Base-by-base conservation (phyloP, 1,140 invertebrate species). In the Physella acuta region DNA sequence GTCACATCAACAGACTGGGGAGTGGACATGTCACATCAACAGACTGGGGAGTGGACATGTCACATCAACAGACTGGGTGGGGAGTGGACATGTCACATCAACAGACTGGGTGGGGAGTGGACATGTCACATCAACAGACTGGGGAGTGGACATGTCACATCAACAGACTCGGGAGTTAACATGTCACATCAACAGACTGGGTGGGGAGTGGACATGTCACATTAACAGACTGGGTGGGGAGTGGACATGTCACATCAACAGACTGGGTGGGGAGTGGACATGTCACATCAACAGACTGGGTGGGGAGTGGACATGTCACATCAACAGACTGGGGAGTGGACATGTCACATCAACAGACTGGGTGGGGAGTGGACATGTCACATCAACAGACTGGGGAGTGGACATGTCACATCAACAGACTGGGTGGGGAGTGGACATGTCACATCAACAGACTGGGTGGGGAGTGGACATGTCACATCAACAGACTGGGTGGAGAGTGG, bases 121-220 rank as follows among this genome's bases (percentile, higher is more conserved):
- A 64, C 11, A 64, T 44, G 49, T 11, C 39, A 5, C 30, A 64
- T n/a, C 49, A 39, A 64, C 3, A 64, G 37, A 28, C 62, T 64
- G 62, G 14, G 16, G 53, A 28, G 26, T 14, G 8, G 26, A 24
- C 5, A 55, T 24, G 53, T 24, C 8, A 55, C 17, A 55, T n/a
- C n/a, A n/a, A n/a, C n/a, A n/a, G n/a, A n/a, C n/a, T n/a, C n/a
- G n/a, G n/a, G n/a, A n/a, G n/a, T n/a, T n/a, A n/a, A n/a, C n/a
- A n/a, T n/a, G n/a, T n/a, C n/a, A n/a, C n/a, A n/a, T n/a, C 16
- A 16, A 64, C 31, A 64, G 39, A 64, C 3, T 51, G 37, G 34
- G 39, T 64, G 62, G 14, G 16, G 53, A 28, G 26, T 14, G 8
- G 26, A 24, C 5, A 55, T 24, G 53, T 24, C 8, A 55, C 49